Evolutionary conservation across 2,113 vertebrate species (phyloP), one percentile per base, ranked within the genome.

Genomic region (Orthonyx spaldingii): DNA sequence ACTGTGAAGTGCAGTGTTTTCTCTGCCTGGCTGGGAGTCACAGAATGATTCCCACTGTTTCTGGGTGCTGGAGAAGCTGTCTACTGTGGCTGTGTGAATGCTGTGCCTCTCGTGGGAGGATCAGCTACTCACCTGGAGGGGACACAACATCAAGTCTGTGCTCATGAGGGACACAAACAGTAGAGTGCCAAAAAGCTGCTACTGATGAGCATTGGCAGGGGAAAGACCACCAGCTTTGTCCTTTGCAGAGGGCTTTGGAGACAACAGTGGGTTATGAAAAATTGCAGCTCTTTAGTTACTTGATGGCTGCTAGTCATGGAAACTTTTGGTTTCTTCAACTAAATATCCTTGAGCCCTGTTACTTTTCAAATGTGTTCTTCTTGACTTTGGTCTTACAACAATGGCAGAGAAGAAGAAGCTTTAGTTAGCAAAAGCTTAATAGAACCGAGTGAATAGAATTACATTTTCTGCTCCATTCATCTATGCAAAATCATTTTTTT

Each of bases 21-120:
- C 33, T 32, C 17, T 60, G 21, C 19, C 10, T 28, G 50, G 9
- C 53, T 55, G 53, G n/a, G 60, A 65, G 27, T 23, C 37, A 35
- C 0, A 1, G 12, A 1, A 1, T 8, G 33, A 37, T 57, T 90
- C 55, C 30, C 32, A 20, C 39, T 2, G 1, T 49, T 63, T 19
- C 57, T 1, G 3, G 59, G 52, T 80, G 16, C 19, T 50, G 2
- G 3, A 53, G 41, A 84, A 59, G 44, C 27, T 35, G 14, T 56
- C 30, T 3, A 1, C 33, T 78, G n/a, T 44, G 30, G 32, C 56
- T 4, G 2, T n/a, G n/a, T n/a, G n/a, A n/a, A n/a, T 1, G 0
- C 49, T 42, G 20, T 50, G 12, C 44, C 69, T 59, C 64, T 55
- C 13, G n/a, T 71, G 56, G 39, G 32, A 64, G 52, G 53, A 44